Evolutionary conservation across 92 coral and sea anemone genomes (phyloP), one percentile per base, ranked within the genome.

Genomic region (Epizoanthus rinbou): DNA sequence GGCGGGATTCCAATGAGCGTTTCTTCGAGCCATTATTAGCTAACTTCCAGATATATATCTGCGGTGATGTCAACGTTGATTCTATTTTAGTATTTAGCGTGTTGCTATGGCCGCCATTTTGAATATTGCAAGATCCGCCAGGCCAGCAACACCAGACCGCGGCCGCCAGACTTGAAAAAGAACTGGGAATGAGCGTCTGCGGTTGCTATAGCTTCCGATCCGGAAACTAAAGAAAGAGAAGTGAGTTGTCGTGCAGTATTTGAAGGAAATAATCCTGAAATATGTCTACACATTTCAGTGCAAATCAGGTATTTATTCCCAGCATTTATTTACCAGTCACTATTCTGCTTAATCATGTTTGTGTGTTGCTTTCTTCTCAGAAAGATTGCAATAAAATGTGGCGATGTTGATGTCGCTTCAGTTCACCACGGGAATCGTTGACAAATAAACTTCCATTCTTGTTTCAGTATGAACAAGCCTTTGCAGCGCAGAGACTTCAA

Each of bases 201-300:
- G 71, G 82, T 78, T 78, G 71, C 82, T 62, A 78, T 78, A 62
- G 82, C 57, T 41, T 35, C 82, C 68, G 68, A 24, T n/a, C 9
- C 15, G 43, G 13, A n/a, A 39, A 62, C 37, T 33, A 23, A 59
- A n/a, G 47, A 37, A 76, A 10, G 1, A 5, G 6, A 21, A 15
- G 8, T 43, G 19, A 5, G 45, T 41, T 17, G 35, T 71, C 56
- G 47, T 19, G n/a, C 15, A 8, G 8, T 39, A 2, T n/a, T 43
- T 25, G 31, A 21, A 25, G 75, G 18, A 18, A 71, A 19, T 47
- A 39, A 71, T 39, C 75, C 28, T 23, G 14, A 64, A 89, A 79
- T n/a, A 96, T 96, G 99, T 87, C 99, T 5, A 92, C 99, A 43
- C 95, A 96, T 72, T 96, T 96, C 71, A 96, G 98, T 79, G 99